Conservation (phyloP, 2,888 invertebrate genomes). For the Andrena marginata region DNA sequence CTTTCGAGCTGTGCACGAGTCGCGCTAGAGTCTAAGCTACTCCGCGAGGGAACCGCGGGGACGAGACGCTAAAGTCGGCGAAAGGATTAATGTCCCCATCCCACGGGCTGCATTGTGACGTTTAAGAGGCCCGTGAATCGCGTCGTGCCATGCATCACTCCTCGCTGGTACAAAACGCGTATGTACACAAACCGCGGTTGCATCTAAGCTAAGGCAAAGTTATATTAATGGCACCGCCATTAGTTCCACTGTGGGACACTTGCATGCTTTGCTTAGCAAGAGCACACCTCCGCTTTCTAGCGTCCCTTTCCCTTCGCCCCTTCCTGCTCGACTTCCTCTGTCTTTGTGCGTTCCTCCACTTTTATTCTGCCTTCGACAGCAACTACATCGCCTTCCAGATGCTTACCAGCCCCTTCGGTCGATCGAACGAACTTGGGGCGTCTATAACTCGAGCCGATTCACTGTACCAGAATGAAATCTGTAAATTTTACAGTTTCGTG, state of each 20-base stretch:
- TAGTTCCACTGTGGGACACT: slow-evolving; percentile 72
- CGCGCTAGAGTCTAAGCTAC: slow-evolving; percentile 48
- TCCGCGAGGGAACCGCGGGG: slow-evolving; percentile 33
- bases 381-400: background rate
- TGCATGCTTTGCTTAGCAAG: slow-evolving; percentile 56
- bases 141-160: slow-evolving; percentile 70
- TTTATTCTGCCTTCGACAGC: background rate
- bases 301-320: slow-evolving; percentile 6
- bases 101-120: slow-evolving; percentile 69
- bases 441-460: too few species aligned
- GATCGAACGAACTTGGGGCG: background rate
- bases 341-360: background rate
- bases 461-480: too few species aligned
- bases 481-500: too few species aligned
- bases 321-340: slow-evolving; percentile 12
- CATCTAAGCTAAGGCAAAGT: slow-evolving; percentile 71
- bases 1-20: slow-evolving; percentile 7
- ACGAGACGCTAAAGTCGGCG: slow-evolving; percentile 57
- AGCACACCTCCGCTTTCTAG: slow-evolving; percentile 44
- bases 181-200: slow-evolving; percentile 66
- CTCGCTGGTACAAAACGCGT: slow-evolving; percentile 52
- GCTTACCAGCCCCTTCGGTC: background rate
- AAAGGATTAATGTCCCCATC: slow-evolving; percentile 72
- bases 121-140: slow-evolving; percentile 64
- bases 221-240: slow-evolving; percentile 73